Base-by-base conservation (phyloP, 2,113 vertebrate genomes). In the Merops nubicus region DNA sequence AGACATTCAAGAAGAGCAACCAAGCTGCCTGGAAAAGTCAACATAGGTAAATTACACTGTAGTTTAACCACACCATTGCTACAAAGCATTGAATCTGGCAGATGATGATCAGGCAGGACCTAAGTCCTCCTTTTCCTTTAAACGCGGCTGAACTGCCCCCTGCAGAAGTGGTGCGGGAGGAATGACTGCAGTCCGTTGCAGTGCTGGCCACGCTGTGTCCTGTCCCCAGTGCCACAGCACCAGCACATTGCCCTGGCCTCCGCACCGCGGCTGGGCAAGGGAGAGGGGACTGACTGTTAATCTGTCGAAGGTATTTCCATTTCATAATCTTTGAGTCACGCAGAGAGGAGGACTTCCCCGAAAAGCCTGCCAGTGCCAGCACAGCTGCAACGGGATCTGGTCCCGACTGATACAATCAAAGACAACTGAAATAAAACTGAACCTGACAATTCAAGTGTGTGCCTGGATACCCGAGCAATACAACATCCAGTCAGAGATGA, bases 401-500 rank as follows among this genome's bases (percentile, higher is more conserved):
- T 91, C 53, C 29, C 8, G 28, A 67, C 62, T 60, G 57, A 47
- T 15, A 50, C 15, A 65, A 25, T 86, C 50, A 79, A 77, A 78
- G 12, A 14, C 18, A 89, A 65, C 1, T 29, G 45, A 54, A 76
- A 77, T 31, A 84, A 91, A 96, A 93, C 12, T 8, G 38, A 73
- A 84, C 22, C 8, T 85, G 87, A 88, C 86, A 93, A 74, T 50
- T 33, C 47, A 83, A 64, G 43, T 11, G 1, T 47, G 47, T 90
- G 88, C 8, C 59, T 80, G 60, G 72, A 83, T 95, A 82, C 67
- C 79, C 82, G 93, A 96, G 75, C 78, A 2, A 12, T 4, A 9
- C 17, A 84, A 76, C 92, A 94, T 63, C 40, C 42, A 96, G 91
- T 93, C 95, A 97, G 90, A 96, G 45, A 65, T 83, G 73, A 96